phyloP scores from a whole-genome alignment of 2,888 invertebrate species.

The Aleiodes testaceus region DNA sequence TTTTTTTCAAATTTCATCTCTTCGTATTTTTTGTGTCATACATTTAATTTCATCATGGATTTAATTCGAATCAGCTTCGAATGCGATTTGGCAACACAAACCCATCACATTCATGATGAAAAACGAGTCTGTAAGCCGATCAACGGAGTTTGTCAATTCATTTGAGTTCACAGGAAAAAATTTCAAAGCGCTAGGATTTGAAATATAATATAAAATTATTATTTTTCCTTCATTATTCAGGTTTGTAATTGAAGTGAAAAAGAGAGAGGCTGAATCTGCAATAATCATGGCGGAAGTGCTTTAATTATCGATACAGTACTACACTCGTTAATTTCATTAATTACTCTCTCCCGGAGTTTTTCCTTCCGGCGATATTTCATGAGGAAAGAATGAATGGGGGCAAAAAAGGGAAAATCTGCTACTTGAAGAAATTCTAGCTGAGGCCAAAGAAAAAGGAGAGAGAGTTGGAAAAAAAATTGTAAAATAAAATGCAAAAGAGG shows the following conservation, averaged over 20 bases:
- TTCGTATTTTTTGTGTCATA: not conserved
- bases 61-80: not conserved
- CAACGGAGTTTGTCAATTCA: slow-evolving; percentile 15
- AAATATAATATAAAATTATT: not conserved
- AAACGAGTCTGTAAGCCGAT: slow-evolving; percentile 22
- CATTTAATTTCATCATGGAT: slow-evolving; percentile 1
- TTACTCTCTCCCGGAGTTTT: too few relatives aligned
- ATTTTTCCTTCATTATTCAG: too few relatives aligned
- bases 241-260: too few relatives aligned
- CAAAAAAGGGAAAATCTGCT: too few relatives aligned
- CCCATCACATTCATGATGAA: not conserved
- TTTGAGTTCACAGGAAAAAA: not conserved
- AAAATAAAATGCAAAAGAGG: not conserved
- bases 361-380: too few relatives aligned
- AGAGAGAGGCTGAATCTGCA: too few relatives aligned
- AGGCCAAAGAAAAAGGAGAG: too few relatives aligned
- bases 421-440: too few relatives aligned
- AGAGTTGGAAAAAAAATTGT: not conserved
- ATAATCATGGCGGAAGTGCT: too few relatives aligned
- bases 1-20: not conserved
- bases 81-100: not conserved
- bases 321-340: too few relatives aligned
- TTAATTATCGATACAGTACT: too few relatives aligned
- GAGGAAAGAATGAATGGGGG: too few relatives aligned
- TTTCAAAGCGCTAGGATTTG: not conserved